Percentiles rank a stretch among this genome's conserved stretches.
phyloP scores from a whole-genome alignment of 1,140 invertebrate species.

The Bombyx mandarina region DNA sequence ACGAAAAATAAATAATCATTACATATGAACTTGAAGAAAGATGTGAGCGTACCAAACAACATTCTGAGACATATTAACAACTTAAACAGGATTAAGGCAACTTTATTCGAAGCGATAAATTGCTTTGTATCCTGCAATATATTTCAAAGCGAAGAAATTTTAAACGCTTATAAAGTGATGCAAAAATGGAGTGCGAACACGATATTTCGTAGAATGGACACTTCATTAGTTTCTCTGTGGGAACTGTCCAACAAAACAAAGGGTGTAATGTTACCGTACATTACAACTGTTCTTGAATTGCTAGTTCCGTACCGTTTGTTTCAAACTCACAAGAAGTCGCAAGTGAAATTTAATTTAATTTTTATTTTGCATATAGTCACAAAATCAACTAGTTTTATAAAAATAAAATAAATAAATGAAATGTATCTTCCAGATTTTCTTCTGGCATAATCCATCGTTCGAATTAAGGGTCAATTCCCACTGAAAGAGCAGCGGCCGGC shows the following conservation, averaged over 20 bases:
- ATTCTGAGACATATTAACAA: background rate
- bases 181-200: conserved; percentile 55
- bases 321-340: too few species aligned
- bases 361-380: too few species aligned
- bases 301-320: conserved; percentile 25
- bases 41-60: too few species aligned
- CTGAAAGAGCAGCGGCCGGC: too few species aligned
- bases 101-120: background rate
- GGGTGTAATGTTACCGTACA: conserved; percentile 47
- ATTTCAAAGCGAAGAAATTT: conserved; percentile 17
- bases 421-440: too few species aligned
- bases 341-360: too few species aligned
- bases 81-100: background rate
- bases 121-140: background rate
- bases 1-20: too few species aligned
- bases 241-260: conserved; percentile 66
- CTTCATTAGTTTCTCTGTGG: conserved; percentile 63
- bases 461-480: too few species aligned
- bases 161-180: conserved; percentile 31
- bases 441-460: too few species aligned
- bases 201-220: conserved; percentile 59
- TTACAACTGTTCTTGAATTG: conserved; percentile 47
- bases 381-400: too few species aligned
- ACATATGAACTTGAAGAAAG: too few species aligned
- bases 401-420: too few species aligned